phyloP scores from a whole-genome alignment of 2,113 vertebrate genomes.

The Phoxinus phoxinus region DNA sequence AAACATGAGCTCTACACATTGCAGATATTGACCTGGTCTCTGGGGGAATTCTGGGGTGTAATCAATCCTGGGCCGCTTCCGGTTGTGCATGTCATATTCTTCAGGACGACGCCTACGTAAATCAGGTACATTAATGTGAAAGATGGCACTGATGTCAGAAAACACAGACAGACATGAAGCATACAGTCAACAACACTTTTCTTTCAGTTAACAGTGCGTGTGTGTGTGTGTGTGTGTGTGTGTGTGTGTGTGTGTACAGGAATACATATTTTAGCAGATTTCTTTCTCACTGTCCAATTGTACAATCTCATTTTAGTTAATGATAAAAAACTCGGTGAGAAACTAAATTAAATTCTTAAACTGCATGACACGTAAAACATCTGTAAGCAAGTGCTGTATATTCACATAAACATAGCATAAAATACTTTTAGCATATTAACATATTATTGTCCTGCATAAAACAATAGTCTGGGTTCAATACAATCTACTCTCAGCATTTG shows the following conservation, averaged over 20 bases:
- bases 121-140: slow-evolving; percentile 84
- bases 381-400: neutral
- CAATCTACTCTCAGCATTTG: neutral
- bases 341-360: neutral
- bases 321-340: neutral
- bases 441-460: neutral
- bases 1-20: neutral
- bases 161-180: neutral
- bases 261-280: neutral
- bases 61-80: slow-evolving; percentile 97
- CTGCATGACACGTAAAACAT: neutral
- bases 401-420: neutral
- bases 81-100: slow-evolving; percentile 98
- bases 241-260: neutral
- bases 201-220: neutral
- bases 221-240: neutral
- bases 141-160: slow-evolving; percentile 49
- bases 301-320: neutral
- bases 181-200: neutral
- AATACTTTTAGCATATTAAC: neutral
- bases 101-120: slow-evolving; percentile 97
- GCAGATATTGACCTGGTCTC: slow-evolving; percentile 93
- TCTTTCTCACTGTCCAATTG: neutral
- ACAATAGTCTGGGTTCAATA: neutral
- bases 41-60: slow-evolving; percentile 95